These are phyloP conservation scores for Misgurnus mizolepis DNA, from an alignment of 2,113 vertebrate genomes.

Conservation along the genomic window DNA sequence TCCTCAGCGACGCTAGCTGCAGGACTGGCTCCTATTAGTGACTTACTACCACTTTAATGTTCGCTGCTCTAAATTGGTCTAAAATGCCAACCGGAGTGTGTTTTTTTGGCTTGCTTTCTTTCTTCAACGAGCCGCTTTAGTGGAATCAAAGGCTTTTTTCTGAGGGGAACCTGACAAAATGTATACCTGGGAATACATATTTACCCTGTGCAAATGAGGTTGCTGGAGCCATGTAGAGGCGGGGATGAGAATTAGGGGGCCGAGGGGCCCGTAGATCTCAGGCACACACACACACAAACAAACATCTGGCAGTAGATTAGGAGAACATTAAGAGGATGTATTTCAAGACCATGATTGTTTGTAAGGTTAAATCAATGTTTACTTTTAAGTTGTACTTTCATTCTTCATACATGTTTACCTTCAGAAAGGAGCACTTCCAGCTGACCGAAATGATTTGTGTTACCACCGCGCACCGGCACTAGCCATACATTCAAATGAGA, in stretches of 20 bases:
- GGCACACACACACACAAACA: constrained; percentile 12
- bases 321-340: constrained; percentile 19
- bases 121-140: constrained; percentile 59
- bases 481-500: neutral
- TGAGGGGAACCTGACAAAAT: constrained; percentile 61
- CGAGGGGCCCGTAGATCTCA: neutral
- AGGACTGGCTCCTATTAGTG: constrained; percentile 78
- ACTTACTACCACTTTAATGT: constrained; percentile 77
- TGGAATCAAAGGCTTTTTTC: constrained; percentile 73
- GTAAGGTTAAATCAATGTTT: constrained; percentile 35
- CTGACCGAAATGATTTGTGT: neutral
- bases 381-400: constrained; percentile 16
- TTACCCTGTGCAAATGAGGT: constrained; percentile 63
- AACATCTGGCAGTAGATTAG: constrained; percentile 28
- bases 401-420: constrained; percentile 11
- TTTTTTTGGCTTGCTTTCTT: constrained; percentile 56
- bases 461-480: neutral
- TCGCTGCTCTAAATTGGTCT: constrained; percentile 69
- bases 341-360: constrained; percentile 29
- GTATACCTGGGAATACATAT: constrained; percentile 62
- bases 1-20: constrained; percentile 55
- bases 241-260: constrained; percentile 11
- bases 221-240: constrained; percentile 48
- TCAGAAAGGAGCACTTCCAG: constrained; percentile 19
- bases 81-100: constrained; percentile 69